Evolutionary conservation across 2,888 invertebrate genomes (phyloP).

Genomic region (Chrysotoxum bicinctum): DNA sequence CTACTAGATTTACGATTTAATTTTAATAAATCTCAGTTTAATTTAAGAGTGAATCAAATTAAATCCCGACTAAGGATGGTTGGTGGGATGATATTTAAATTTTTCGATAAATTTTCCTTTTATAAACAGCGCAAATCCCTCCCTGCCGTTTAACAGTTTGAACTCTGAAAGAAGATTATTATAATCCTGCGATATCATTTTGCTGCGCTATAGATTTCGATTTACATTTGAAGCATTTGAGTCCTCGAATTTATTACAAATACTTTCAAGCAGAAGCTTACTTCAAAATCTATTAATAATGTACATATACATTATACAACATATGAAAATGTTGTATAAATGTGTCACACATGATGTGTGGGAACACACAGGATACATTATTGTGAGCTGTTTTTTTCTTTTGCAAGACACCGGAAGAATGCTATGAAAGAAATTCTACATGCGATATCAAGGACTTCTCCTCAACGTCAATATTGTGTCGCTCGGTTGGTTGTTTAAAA

Average conservation of each 20-base stretch:
- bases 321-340: background rate
- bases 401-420: constrained; percentile 37
- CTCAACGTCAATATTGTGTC: background rate
- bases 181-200: constrained; percentile 57
- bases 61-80: too few species aligned
- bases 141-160: constrained; percentile 1
- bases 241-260: constrained; percentile 30
- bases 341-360: constrained; percentile 5
- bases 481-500: constrained; percentile 29
- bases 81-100: too few species aligned
- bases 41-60: too few species aligned
- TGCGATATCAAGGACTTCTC: constrained; percentile 46
- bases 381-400: constrained; percentile 13
- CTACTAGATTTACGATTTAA: too few species aligned
- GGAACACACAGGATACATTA: constrained; percentile 19
- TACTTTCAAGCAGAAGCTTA: constrained; percentile 3
- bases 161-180: background rate
- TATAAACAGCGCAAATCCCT: background rate
- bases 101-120: background rate
- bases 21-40: too few species aligned
- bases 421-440: constrained; percentile 37
- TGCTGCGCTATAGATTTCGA: constrained; percentile 33
- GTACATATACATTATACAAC: background rate
- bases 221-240: constrained; percentile 47
- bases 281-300: background rate